phyloP scores from a whole-genome alignment of 2,797 vertebrate species.

The Chiloscyllium punctatum region DNA sequence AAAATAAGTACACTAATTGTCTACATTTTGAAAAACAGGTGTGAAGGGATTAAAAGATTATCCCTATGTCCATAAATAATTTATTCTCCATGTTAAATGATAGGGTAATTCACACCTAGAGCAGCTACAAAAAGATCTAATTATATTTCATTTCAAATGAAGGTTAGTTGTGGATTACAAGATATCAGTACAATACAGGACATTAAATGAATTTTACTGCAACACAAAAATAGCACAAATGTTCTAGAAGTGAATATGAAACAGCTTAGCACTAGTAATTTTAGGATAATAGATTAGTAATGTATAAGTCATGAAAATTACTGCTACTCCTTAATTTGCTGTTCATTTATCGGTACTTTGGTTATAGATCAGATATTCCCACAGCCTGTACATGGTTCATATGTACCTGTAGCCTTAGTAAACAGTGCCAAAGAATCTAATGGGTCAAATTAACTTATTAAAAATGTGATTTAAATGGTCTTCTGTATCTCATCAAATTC shows the following conservation, averaged over 20 bases:
- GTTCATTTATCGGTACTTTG: neutral
- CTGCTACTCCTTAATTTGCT: neutral
- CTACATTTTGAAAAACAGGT: conserved; percentile 2
- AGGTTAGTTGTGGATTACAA: neutral
- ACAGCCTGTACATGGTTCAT: neutral
- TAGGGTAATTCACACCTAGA: conserved; percentile 19
- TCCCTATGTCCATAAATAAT: neutral
- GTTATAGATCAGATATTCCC: neutral
- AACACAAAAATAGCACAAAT: neutral
- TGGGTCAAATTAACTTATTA: conserved; percentile 19
- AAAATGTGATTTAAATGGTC: conserved; percentile 10
- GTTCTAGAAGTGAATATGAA: neutral
- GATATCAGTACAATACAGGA: neutral
- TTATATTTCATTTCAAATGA: neutral
- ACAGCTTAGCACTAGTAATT: neutral
- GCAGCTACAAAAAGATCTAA: neutral
- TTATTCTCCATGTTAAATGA: conserved; percentile 22
- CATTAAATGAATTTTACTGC: neutral
- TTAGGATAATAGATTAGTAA: neutral
- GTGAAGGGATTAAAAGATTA: conserved; percentile 19
- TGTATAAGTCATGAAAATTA: conserved; percentile 6
- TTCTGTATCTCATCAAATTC: neutral
- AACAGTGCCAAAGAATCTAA: neutral
- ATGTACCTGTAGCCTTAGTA: neutral
- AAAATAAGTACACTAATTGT: neutral